These are phyloP conservation scores for Cyrtonyx montezumae DNA, from an alignment of 2,113 vertebrate species.

Conservation along the genomic window DNA sequence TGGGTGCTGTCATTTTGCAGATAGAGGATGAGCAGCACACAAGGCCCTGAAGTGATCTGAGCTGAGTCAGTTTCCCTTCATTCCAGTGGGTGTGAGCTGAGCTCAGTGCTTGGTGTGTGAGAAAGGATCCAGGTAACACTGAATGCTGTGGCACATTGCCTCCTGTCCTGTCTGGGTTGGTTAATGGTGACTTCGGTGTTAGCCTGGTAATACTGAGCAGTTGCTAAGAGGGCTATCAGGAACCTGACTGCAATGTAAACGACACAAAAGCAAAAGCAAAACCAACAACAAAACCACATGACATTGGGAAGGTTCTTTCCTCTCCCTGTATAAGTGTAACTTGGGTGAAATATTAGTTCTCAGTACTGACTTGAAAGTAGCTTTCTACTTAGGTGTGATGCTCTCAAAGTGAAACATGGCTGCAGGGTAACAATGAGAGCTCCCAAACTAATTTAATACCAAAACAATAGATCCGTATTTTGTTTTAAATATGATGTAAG, in stretches of 20 bases:
- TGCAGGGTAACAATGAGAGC: neutral
- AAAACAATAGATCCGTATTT: constrained; percentile 30
- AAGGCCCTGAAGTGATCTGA: neutral
- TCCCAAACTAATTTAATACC: neutral
- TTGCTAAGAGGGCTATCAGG: neutral
- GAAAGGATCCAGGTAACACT: neutral
- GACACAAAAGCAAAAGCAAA: neutral
- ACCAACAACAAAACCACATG: neutral
- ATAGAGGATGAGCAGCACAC: neutral
- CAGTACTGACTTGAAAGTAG: neutral
- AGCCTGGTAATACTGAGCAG: neutral
- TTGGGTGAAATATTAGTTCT: neutral
- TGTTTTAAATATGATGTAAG: neutral
- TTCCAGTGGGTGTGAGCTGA: neutral
- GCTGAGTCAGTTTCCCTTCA: neutral
- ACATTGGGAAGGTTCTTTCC: neutral
- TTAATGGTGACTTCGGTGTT: neutral
- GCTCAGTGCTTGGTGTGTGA: neutral
- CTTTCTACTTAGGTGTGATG: neutral
- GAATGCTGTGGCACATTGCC: neutral
- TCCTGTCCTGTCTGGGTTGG: neutral
- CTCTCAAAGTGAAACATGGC: neutral
- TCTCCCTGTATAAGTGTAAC: neutral
- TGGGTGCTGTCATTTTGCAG: rapidly evolving
- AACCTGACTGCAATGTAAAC: neutral